Conservation (phyloP, 2,888 invertebrate species). For the Lithophane socia region DNA sequence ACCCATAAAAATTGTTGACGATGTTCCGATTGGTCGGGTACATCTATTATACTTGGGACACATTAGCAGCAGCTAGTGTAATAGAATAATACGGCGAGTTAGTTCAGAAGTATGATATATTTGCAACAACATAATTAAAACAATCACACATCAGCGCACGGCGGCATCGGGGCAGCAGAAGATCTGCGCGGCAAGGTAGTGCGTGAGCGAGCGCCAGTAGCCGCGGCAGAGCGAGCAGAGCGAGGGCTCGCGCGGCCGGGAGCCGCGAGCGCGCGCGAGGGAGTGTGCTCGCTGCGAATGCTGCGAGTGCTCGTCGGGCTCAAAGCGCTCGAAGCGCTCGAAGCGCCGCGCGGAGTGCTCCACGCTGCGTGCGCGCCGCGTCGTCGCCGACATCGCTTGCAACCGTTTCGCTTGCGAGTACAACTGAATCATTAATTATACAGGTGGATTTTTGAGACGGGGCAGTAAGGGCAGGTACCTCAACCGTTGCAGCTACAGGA, state of each 20-base stretch:
- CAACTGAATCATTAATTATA: constrained; percentile 64
- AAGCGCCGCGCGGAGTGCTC: constrained; percentile 33
- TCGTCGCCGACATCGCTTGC: constrained; percentile 65
- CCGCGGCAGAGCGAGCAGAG: constrained; percentile 80
- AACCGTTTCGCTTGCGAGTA: constrained; percentile 81
- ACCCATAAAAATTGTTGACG: too few species aligned
- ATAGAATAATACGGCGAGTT: constrained; percentile 8
- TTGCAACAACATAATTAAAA: constrained; percentile 52
- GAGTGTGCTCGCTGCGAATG: constrained; percentile 21
- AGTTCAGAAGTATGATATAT: constrained; percentile 48
- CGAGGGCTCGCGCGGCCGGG: constrained; percentile 43
- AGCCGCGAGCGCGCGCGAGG: constrained; percentile 30
- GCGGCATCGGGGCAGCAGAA: constrained; percentile 57
- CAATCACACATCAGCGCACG: constrained; percentile 28
- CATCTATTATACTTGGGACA: too few species aligned
- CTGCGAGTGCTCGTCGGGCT: constrained; percentile 5
- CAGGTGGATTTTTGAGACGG: constrained; percentile 1
- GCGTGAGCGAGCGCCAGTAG: constrained; percentile 79
- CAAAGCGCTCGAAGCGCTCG: constrained; percentile 35
- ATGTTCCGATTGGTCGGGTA: too few species aligned
- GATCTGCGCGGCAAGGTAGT: constrained; percentile 71
- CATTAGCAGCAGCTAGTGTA: not conserved
- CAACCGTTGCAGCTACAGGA: too few species aligned
- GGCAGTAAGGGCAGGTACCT: not conserved
- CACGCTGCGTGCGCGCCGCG: constrained; percentile 59